Percentiles rank a stretch among this genome's conserved stretches.
Evolutionary conservation across 2,888 invertebrate genomes (phyloP).

Genomic region (Gibbula magus): DNA sequence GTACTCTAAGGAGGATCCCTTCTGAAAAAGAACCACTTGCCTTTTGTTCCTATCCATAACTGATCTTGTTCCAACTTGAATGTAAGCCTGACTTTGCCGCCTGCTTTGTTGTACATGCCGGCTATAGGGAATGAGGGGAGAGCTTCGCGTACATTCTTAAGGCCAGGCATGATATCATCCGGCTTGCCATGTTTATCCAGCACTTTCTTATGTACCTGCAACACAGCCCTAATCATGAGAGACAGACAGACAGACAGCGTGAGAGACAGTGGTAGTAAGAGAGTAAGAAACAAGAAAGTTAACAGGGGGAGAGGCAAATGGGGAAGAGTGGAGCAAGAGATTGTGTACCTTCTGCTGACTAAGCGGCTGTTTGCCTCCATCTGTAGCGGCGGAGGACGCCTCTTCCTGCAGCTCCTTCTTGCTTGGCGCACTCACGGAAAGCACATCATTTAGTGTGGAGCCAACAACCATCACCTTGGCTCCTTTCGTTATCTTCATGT

Average conservation of each 20-base stretch:
- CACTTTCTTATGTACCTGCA: slow-evolving; percentile 86
- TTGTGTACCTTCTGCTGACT: slow-evolving; percentile 74
- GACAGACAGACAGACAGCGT: background rate
- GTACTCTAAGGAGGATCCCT: background rate
- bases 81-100: slow-evolving; percentile 91
- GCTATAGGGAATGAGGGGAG: slow-evolving; percentile 87
- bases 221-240: slow-evolving; percentile 27
- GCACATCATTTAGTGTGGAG: slow-evolving; percentile 89
- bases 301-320: background rate
- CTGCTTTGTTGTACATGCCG: slow-evolving; percentile 92
- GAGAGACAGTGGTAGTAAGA: background rate
- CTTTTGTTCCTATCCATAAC: slow-evolving; percentile 92
- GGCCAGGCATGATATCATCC: slow-evolving; percentile 91
- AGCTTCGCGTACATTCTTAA: slow-evolving; percentile 86
- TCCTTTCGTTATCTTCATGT: slow-evolving; percentile 84
- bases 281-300: background rate
- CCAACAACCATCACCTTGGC: slow-evolving; percentile 94
- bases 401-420: slow-evolving; percentile 69
- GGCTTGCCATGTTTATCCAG: slow-evolving; percentile 90
- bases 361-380: slow-evolving; percentile 74
- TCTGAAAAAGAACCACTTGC: slow-evolving; percentile 53
- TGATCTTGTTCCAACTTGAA: slow-evolving; percentile 94
- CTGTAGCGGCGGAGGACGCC: slow-evolving; percentile 60
- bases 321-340: background rate
- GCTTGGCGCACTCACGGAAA: slow-evolving; percentile 86